Conservation (phyloP, 2,888 invertebrate species). For the Acanthacorydalis orientalis region DNA sequence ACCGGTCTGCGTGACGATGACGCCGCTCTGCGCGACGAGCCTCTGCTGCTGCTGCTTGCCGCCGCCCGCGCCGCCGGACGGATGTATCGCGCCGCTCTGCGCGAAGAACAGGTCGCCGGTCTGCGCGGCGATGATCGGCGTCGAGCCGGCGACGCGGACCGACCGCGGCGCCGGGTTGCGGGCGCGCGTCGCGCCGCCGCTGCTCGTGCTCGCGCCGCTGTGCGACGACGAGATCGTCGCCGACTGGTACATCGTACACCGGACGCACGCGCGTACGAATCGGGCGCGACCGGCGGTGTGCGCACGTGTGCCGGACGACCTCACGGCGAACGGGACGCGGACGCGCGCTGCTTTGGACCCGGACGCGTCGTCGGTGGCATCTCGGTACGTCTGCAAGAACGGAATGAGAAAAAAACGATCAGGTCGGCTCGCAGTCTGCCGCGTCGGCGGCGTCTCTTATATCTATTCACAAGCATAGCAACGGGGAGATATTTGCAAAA, state of each 20-base stretch:
- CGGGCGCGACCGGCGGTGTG: not conserved
- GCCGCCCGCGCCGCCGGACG: constrained; percentile 14
- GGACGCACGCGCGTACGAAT: not conserved
- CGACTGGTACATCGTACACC: not conserved
- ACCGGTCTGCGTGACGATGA: not conserved
- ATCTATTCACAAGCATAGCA: no score
- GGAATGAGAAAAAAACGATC: no score
- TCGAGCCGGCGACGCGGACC: not conserved
- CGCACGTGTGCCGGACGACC: not conserved
- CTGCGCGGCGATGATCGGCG: constrained; percentile 19
- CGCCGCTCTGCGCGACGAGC: not conserved
- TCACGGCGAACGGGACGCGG: no score
- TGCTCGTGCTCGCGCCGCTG: not conserved
- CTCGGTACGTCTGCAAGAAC: no score
- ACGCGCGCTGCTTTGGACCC: no score
- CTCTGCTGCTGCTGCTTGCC: not conserved
- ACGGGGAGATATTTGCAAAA: no score
- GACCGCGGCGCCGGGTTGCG: not conserved
- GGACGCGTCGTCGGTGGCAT: no score
- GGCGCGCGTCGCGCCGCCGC: no score
- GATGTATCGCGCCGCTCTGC: constrained; percentile 23
- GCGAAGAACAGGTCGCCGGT: constrained; percentile 17
- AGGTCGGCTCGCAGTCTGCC: no score
- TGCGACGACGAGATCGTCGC: not conserved
- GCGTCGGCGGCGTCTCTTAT: no score